Evolutionary conservation across 2,888 invertebrate species (phyloP).

Genomic region (Sphecodes monilicornis): DNA sequence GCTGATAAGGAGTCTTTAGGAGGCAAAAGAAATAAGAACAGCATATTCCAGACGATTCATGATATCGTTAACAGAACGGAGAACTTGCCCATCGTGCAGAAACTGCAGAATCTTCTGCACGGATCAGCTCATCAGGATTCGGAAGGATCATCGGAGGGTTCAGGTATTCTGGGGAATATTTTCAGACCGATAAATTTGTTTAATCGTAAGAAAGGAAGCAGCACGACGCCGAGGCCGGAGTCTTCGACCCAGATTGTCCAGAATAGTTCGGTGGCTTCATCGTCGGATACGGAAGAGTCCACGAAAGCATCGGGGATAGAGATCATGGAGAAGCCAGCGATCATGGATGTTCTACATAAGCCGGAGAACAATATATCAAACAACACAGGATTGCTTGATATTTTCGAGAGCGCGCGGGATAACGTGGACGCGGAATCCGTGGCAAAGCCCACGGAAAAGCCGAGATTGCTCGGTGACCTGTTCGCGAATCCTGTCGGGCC

Average conservation of each 20-base stretch:
- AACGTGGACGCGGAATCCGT: constrained; percentile 10
- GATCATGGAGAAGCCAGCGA: background rate
- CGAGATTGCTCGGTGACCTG: constrained; percentile 51
- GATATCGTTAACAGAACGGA: constrained; percentile 38
- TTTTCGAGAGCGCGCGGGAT: background rate
- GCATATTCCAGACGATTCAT: constrained; percentile 37
- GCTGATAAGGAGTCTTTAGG: background rate
- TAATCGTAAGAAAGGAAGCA: background rate
- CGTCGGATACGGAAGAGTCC: background rate
- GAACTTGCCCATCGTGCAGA: constrained; percentile 23
- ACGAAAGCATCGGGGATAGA: background rate
- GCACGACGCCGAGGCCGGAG: background rate
- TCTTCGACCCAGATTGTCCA: background rate
- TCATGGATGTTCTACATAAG: constrained; percentile 5
- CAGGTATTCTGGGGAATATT: background rate
- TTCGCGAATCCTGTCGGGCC: constrained; percentile 47
- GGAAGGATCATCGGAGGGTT: background rate
- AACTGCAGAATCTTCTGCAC: constrained; percentile 33
- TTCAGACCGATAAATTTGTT: constrained; percentile 1
- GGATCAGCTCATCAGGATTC: constrained; percentile 21
- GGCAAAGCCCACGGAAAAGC: constrained; percentile 32
- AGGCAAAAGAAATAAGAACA: background rate
- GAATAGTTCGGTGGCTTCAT: background rate
- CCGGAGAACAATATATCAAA: constrained; percentile 23
- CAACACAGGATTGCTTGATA: constrained; percentile 10